Percentiles rank a stretch among this genome's conserved stretches.
Conservation (phyloP, 1,140 invertebrate genomes). For the Lordiphosa collinella region DNA sequence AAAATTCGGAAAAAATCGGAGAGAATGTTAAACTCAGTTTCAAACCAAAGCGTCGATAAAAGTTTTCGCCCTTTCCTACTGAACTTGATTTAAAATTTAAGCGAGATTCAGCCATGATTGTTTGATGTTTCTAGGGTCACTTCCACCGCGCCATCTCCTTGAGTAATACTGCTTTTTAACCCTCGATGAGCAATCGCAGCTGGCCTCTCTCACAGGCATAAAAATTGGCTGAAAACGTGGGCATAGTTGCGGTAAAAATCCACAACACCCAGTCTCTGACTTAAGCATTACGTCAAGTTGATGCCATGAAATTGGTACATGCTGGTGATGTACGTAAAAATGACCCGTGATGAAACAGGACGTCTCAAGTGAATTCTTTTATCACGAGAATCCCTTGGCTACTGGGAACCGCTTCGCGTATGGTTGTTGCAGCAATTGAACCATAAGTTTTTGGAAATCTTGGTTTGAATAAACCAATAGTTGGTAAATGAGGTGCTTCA, state of each 20-base stretch:
- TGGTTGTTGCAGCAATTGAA: conserved; percentile 46
- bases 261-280: conserved; percentile 38
- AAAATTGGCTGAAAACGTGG: conserved; percentile 32
- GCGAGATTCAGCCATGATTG: too few relatives aligned
- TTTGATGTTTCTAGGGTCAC: too few relatives aligned
- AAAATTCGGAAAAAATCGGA: too few relatives aligned
- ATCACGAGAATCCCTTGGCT: conserved; percentile 77
- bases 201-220: conserved; percentile 79
- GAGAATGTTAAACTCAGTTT: too few relatives aligned
- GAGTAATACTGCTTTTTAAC: conserved; percentile 82
- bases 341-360: conserved; percentile 72
- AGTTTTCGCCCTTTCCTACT: too few relatives aligned
- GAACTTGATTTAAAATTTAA: too few relatives aligned
- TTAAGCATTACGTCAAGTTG: conserved; percentile 66
- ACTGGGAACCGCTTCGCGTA: conserved; percentile 62
- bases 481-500: not conserved
- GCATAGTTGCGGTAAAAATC: conserved; percentile 25
- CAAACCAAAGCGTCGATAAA: too few relatives aligned
- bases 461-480: conserved; percentile 27
- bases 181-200: conserved; percentile 80
- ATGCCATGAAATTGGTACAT: conserved; percentile 49
- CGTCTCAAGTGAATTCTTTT: conserved; percentile 59
- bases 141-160: conserved; percentile 81
- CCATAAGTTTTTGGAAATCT: conserved; percentile 25
- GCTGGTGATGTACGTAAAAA: conserved; percentile 56